Base-by-base conservation (phyloP, 2,113 vertebrate genomes). In the Micronycteris hirsuta region DNA sequence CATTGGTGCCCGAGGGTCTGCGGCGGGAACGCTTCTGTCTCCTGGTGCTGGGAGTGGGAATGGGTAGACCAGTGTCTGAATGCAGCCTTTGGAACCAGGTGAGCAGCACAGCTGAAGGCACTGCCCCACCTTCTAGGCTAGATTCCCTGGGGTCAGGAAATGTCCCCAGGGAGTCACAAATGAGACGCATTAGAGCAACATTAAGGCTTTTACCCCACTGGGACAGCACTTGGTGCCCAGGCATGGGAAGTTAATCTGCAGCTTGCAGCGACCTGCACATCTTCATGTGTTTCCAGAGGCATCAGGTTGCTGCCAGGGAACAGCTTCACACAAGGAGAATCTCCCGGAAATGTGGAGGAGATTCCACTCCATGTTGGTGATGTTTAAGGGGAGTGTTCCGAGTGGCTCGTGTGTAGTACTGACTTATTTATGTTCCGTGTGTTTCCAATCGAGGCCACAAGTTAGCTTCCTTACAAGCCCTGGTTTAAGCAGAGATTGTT, bases 261-360 rank as follows among this genome's bases (percentile, higher is more conserved):
- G 14, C 68, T 45, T 52, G 56, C 16, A 12, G 61, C 45, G 90
- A 49, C 84, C 78, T 41, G 33, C 22, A 26, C 0, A 17, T 33
- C 45, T 86, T 78, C 45, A 1, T 3, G 4, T 68, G 49, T 76
- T 54, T 76, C 31, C 7, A 3, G 93, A 71, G 74, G 76, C 10
- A 1, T 45, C 45, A 4, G 24, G 36, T 38, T 33, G 58, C 91
- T 7, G 3, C 90, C 36, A 7, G 7, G 49, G 47, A 85, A 15
- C 15, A 41, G 33, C 52, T 38, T 68, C n/a, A 3, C n/a, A 3
- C 0, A 2, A 1, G 43, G 71, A 16, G 24, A 28, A 4, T 17
- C 38, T 31, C 3, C 14, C 19, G 4, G 6, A 38, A 71, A 31
- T 4, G 24, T 1, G 3, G 61, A 20, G 16, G 43, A 61, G 65